Conservation (phyloP, 1,140 invertebrate genomes). For the Cydia amplana region DNA sequence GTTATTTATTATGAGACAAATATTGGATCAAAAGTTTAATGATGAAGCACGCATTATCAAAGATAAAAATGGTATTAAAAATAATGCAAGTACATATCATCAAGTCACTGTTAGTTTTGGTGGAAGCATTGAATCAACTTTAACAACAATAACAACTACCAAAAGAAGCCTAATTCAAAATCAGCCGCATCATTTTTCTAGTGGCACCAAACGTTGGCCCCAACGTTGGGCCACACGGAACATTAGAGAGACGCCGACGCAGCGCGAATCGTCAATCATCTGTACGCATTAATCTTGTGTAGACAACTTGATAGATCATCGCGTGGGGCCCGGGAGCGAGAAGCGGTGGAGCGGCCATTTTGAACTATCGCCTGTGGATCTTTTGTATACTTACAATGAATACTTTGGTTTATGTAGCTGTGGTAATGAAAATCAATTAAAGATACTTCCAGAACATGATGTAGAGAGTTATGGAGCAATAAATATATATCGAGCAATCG, state of each 20-base stretch:
- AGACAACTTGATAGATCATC: conserved; percentile 79
- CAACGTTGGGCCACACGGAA: conserved; percentile 60
- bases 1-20: conserved; percentile 23
- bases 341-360: conserved; percentile 37
- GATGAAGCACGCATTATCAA: too few relatives aligned
- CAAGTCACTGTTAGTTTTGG: too few relatives aligned
- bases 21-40: conserved; percentile 31
- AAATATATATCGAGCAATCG: too few relatives aligned
- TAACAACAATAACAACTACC: not conserved
- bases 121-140: too few relatives aligned
- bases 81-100: too few relatives aligned
- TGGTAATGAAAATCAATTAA: too few relatives aligned
- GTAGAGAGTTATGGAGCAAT: too few relatives aligned
- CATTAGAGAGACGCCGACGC: conserved; percentile 67
- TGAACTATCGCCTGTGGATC: not conserved
- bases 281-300: conserved; percentile 76
- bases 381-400: not conserved
- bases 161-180: not conserved
- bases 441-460: too few relatives aligned
- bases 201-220: conserved; percentile 29
- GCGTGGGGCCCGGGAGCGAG: conserved; percentile 43
- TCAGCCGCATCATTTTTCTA: not conserved
- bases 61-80: too few relatives aligned
- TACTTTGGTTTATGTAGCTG: too few relatives aligned
- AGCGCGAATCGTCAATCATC: conserved; percentile 78